Evolutionary conservation across 2,888 invertebrate genomes (phyloP).

Genomic region (Perithous albicinctus): DNA sequence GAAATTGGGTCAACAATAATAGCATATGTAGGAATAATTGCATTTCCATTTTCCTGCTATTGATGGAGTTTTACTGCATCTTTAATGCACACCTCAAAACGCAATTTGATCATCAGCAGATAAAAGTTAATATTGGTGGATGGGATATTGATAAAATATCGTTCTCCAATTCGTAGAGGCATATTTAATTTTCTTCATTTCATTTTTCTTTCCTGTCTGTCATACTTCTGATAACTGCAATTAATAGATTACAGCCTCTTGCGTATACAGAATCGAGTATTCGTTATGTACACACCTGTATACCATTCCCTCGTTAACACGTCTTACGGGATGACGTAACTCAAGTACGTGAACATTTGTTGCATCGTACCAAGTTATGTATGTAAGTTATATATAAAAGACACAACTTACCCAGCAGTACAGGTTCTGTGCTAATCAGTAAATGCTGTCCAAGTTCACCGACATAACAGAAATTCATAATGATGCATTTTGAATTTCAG

Average conservation of each 20-base stretch:
- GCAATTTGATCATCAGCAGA: constrained; percentile 18
- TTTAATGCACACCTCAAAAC: not conserved
- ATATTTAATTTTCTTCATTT: not conserved
- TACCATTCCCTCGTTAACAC: constrained; percentile 63
- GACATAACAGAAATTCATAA: no score
- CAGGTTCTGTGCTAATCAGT: not conserved
- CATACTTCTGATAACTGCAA: not conserved
- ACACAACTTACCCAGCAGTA: not conserved
- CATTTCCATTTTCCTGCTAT: constrained; percentile 9
- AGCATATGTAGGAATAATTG: not conserved
- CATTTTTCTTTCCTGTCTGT: not conserved
- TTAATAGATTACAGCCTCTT: not conserved
- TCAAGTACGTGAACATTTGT: constrained; percentile 49
- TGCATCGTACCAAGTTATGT: not conserved
- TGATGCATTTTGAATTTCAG: no score
- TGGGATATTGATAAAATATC: constrained; percentile 11
- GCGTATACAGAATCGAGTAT: not conserved
- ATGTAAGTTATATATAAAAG: not conserved
- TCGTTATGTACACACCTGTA: constrained; percentile 1
- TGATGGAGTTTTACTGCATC: constrained; percentile 19
- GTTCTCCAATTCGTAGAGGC: not conserved
- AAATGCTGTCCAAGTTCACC: not conserved
- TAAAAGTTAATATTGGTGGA: not conserved
- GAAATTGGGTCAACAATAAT: constrained; percentile 22
- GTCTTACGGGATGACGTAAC: constrained; percentile 69